Base-by-base conservation (phyloP, 2,888 invertebrate genomes). In the Xanthorhoe spadicearia region DNA sequence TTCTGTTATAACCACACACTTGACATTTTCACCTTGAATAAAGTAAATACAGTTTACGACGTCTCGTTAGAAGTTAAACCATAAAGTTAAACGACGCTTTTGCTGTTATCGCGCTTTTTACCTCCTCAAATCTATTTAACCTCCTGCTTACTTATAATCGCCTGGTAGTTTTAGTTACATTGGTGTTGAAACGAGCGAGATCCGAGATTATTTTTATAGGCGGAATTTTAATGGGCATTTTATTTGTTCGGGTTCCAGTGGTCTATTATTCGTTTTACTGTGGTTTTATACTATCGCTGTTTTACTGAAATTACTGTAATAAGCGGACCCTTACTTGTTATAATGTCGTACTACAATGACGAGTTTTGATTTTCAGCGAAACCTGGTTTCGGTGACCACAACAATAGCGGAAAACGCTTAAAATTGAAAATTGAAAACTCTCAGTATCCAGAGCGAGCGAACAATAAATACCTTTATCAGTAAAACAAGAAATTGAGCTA, bases 41-140 rank as follows among this genome's bases (percentile, higher is more conserved):
- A 83, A 83, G 84, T 89, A 90, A 89, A 90, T 89, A 88, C 82
- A 86, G 83, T 92, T 92, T 91, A 92, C 85, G 88, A 81, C 84
- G 79, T 76, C 87, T 91, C 91, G 89, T 92, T 90, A 90, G 83
- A 91, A 92, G 84, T 92, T 91, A 58, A 85, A 80, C 83, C 84
- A 83, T 91, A 90, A 92, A 82, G 77, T 82, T 85, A 86, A 90
- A 89, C 85, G 90, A 87, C 84, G 83, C 77, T 73, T 75, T 69
- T 68, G 69, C 73, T 72, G 74, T 85, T 88, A 88, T 88, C 87
- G 83, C 74, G 74, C 82, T 84, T 83, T 85, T 85, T 83, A 81
- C 79, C 84, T 80, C 76, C 78, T 81, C 79, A 85, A 88, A 90
- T 89, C 88, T 87, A 83, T 85, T 85, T 83, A 82, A 84, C 84